Evolutionary conservation across 2,797 vertebrate species (phyloP).

Genomic region (Knipowitschia caucasica): DNA sequence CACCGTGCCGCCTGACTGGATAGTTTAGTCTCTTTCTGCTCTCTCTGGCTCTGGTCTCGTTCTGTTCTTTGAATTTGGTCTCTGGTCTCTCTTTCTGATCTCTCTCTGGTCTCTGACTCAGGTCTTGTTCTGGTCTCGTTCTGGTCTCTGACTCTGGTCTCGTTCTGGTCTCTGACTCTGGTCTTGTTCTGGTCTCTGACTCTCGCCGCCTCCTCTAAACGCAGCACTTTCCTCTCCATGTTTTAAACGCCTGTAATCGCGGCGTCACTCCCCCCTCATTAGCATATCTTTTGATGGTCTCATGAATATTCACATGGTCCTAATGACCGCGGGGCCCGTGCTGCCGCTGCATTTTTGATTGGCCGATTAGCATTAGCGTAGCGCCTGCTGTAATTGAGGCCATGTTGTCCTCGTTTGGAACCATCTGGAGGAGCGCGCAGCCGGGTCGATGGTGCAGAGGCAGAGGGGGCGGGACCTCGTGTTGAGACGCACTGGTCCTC

Average conservation of each 20-base stretch:
- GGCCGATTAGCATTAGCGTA: slow-evolving; percentile 96
- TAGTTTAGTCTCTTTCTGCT: too few species aligned
- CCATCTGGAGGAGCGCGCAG: slow-evolving; percentile 62
- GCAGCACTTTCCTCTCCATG: background rate
- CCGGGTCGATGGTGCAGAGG: slow-evolving; percentile 59
- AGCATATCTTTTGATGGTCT: slow-evolving; percentile 99
- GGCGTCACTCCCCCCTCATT: slow-evolving; percentile 80
- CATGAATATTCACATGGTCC: slow-evolving; percentile 99
- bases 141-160: background rate
- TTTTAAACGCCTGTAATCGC: background rate
- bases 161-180: background rate
- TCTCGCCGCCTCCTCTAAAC: background rate
- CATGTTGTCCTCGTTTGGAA: slow-evolving; percentile 92
- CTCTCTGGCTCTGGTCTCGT: too few species aligned
- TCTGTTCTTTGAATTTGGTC: too few species aligned
- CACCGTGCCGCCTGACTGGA: too few species aligned
- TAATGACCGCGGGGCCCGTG: slow-evolving; percentile 99
- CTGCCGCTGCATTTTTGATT: slow-evolving; percentile 99
- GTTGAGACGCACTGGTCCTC: slow-evolving; percentile 35
- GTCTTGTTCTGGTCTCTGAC: background rate
- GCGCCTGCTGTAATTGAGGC: slow-evolving; percentile 88
- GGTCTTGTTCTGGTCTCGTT: background rate
- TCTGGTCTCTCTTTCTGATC: too few species aligned
- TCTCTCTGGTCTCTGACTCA: background rate
- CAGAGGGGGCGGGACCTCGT: slow-evolving; percentile 23